phyloP scores from a whole-genome alignment of 2,888 invertebrate genomes.

The Drosophila infuscata region DNA sequence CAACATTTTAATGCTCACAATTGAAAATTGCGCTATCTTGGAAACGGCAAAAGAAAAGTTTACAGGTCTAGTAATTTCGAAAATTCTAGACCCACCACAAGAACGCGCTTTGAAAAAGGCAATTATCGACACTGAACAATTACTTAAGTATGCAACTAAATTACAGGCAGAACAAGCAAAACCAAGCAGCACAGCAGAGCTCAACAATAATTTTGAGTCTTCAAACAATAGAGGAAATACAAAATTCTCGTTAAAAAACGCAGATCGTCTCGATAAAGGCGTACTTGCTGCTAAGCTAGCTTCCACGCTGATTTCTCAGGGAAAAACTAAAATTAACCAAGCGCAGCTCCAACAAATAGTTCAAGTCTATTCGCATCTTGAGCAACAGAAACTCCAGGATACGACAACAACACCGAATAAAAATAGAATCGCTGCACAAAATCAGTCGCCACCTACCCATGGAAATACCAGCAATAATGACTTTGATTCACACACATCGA shows the following conservation, averaged over 20 bases:
- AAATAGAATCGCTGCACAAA: not conserved
- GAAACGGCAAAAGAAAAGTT: slow-evolving; percentile 83
- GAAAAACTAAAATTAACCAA: slow-evolving; percentile 92
- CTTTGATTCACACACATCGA: not conserved
- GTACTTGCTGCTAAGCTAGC: slow-evolving; percentile 91
- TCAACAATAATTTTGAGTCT: not conserved
- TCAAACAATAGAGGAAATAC: not conserved
- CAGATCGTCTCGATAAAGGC: slow-evolving; percentile 80
- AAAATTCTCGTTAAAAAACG: slow-evolving; percentile 9
- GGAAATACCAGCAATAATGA: not conserved
- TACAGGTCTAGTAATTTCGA: slow-evolving; percentile 88
- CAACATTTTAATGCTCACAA: slow-evolving; percentile 89
- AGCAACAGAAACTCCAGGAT: slow-evolving; percentile 76
- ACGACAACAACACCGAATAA: not conserved
- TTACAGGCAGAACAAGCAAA: slow-evolving; percentile 51
- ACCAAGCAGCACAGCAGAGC: not conserved
- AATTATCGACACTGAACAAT: slow-evolving; percentile 87
- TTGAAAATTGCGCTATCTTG: slow-evolving; percentile 87
- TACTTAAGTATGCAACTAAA: slow-evolving; percentile 87
- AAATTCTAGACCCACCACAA: slow-evolving; percentile 87
- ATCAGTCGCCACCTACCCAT: not conserved
- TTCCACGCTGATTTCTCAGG: slow-evolving; percentile 91
- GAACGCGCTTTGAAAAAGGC: slow-evolving; percentile 89
- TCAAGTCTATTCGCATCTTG: slow-evolving; percentile 87
- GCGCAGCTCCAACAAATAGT: slow-evolving; percentile 92